Evolutionary conservation across 2,797 vertebrate genomes (phyloP), one percentile per base, ranked within the genome.

Genomic region (Clarias laeviceps): DNA sequence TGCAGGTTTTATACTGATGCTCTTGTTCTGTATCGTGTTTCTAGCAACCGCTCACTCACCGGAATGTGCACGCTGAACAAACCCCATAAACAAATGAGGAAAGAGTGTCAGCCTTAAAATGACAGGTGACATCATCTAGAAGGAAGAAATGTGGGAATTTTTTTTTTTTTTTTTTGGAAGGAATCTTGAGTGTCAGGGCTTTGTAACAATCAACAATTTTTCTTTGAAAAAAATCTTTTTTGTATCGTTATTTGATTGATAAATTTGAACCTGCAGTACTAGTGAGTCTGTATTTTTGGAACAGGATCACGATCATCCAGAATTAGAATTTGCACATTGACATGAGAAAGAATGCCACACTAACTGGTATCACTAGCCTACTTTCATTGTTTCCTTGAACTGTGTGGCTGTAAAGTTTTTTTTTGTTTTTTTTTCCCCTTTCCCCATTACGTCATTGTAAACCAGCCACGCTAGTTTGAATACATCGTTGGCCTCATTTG

Each of bases 401-500:
- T 29, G n/a, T 66, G 29, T 7, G 40, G 18, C 18, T 29, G 32
- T 59, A 29, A 29, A 15, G 22, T 5, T 12, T 7, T 29, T 74
- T 57, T 57, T 57, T 15, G 11, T 12, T 7, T 29, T 74, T 57
- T 57, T 57, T 15, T n/a, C 2, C 24, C 6, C 37, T 40, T 61
- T 12, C 32, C 24, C 22, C 3, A 82, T 62, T 17, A 73, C 69
- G 18, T 81, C 79, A 61, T 50, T 56, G 34, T 82, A 73, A 50
- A 73, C 54, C 34, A 62, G 69, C 34, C 45, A 18, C 34, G 5
- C 81, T 73, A 45, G 68, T 83, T 72, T 83, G 56, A 83, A 83
- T 59, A 72, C 82, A 12, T 66, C 79, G 79, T 56, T 81, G 64
- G n/a, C 62, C 64, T 81, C 27, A 81, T 81, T 81, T 81, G 79